Base-by-base conservation (phyloP, 2,797 vertebrate genomes). In the Oreochromis mossambicus region DNA sequence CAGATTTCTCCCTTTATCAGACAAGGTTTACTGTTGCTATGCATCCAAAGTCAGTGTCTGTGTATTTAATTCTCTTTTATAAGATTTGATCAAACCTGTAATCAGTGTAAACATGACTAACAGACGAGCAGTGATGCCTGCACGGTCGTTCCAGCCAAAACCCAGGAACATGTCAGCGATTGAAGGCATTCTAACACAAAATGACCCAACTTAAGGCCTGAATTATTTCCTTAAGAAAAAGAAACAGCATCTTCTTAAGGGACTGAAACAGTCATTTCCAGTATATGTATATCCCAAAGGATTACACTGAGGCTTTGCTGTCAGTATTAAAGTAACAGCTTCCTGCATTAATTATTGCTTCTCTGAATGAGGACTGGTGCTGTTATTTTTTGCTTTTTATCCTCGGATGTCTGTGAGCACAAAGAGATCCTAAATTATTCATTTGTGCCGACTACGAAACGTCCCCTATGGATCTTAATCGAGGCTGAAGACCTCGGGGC, bases 401-500 rank as follows among this genome's bases (percentile, higher is more conserved):
- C 51, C 77, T 70, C 26, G 51, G 29, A 55, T 78, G 68, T 78
- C 77, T 61, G 36, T 68, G 52, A 78, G 43, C 41, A 78, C 77
- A 68, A 5, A 11, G 13, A 77, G 5, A 85, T 61, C 32, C 78
- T 83, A 2, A 77, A 88, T 90, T 38, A 88, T 90, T 79, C 4
- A 89, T 81, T 46, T 21, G 38, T 68, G 41, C 21, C 19, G 61
- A 77, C 50, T 78, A 70, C 75, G 70, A 88, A 84, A 86, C 78
- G 78, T 82, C 80, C 77, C 79, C 82, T 75, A 46, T 81, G 63
- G 89, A 81, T 78, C 14, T 21, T 61, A 52, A 26, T 79, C 5
- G 52, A 88, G 81, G 79, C 17, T 58, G 38, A 41, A 8, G 83
- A 89, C 83, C 82, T 79, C 10, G 34, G 43, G 82, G 79, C 81